These are phyloP conservation scores for Spilarctia lutea DNA, from an alignment of 2,888 invertebrate genomes.

Conservation along the genomic window DNA sequence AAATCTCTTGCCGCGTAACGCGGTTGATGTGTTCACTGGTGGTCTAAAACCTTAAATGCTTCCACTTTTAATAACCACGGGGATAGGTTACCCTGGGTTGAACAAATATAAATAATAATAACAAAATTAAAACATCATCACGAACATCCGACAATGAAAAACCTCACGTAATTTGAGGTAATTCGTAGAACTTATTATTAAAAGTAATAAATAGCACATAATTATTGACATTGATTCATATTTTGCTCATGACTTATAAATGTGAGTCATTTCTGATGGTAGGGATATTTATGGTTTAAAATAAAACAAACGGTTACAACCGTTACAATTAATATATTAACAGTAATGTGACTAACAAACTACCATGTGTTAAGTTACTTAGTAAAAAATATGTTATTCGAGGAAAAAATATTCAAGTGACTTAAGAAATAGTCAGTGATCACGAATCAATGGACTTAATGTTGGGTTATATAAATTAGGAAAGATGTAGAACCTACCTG, in stretches of 20 bases:
- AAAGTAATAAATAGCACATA: neutral
- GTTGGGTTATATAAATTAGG: too few relatives aligned
- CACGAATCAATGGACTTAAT: too few relatives aligned
- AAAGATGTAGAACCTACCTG: too few relatives aligned
- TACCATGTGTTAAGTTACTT: neutral
- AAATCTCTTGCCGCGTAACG: too few relatives aligned
- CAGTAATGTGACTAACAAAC: neutral
- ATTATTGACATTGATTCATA: neutral
- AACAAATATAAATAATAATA: neutral
- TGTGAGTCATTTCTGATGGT: constrained; percentile 4
- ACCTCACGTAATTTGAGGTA: neutral
- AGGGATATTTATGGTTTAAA: neutral
- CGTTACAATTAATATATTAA: neutral
- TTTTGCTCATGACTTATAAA: neutral
- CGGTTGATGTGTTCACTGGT: too few relatives aligned
- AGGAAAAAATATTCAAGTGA: too few relatives aligned
- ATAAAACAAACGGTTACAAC: neutral
- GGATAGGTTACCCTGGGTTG: too few relatives aligned
- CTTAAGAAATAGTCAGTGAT: too few relatives aligned
- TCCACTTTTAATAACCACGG: too few relatives aligned
- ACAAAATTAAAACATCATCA: neutral
- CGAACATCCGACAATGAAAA: neutral
- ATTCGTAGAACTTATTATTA: neutral
- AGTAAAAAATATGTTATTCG: too few relatives aligned
- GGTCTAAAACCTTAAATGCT: too few relatives aligned